Base-by-base conservation (phyloP, 2,797 vertebrate species). In the Platalea minor region DNA sequence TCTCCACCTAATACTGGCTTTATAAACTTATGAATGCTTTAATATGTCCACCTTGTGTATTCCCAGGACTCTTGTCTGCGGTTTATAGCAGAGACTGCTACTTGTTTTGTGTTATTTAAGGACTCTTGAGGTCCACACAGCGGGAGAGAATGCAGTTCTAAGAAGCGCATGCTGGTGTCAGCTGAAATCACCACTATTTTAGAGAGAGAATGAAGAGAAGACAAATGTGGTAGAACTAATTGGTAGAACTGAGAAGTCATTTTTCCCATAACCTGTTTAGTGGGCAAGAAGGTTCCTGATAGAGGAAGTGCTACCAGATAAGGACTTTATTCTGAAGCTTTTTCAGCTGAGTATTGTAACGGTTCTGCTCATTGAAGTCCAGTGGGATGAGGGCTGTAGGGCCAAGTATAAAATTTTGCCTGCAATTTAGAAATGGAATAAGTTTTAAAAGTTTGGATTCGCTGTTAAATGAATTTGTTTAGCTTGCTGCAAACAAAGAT, bases 71-170 rank as follows among this genome's bases (percentile, higher is more conserved):
- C 28, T 43, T 73, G 25, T 70, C 78, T 75, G 31, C 4, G 10
- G 25, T 59, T 93, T 82, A 57, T 51, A 94, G 64, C 28, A 79
- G 37, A 81, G 68, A 57, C 43, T 84, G 12, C 29, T 89, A 6
- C 95, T 93, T 86, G 29, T 77, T 86, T 70, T 70, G 16, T 87
- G 76, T 72, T 84, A n/a, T 77, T 94, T 93, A 86, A 77, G 46
- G 73, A 29, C 59, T 74, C 48, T 72, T 72, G 53, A 91, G 31
- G 20, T 85, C 64, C 33, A 1, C 45, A 43, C 2, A 2, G 53
- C 51, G 85, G 60, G 57, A 51, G 28, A 74, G 31, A 85, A 53
- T 23, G n/a, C 28, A 74, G 24, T 84, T 82, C 61, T 35, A 73
- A 41, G 11, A 86, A 83, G 13, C 41, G 18, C 31, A 13, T 59